Evolutionary conservation across 2,113 vertebrate genomes (phyloP), one percentile per base, ranked within the genome.

Genomic region (Tyrannus savana): DNA sequence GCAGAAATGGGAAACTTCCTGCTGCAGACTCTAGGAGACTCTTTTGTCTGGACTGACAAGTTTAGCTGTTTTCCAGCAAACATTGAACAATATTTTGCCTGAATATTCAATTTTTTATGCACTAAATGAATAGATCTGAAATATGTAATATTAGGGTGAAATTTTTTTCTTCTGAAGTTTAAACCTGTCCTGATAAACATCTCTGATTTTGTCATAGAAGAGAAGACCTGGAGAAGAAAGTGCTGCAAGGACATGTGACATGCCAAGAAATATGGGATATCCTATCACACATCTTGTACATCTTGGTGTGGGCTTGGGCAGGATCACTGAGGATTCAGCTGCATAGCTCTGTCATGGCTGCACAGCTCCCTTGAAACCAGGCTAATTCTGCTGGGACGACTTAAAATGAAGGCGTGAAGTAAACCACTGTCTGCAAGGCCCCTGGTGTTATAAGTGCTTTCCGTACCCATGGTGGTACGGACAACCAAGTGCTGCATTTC

Each of bases 201-300:
- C 39, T 88, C 55, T 74, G 12, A 7, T 85, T 85, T 90, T 83
- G 9, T 47, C 89, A 30, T 42, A 59, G 79, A 93, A 85, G 62
- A 73, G 50, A 92, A 84, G 88, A 80, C 39, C 56, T 84, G 68
- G 82, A 85, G 74, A 41, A 63, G 30, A 31, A 88, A 53, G 46
- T n/a, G 37, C 50, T 62, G 31, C 39, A 44, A 55, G 31, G 69
- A 52, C 7, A 13, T 17, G 42, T 67, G 85, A 66, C 10, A 1
- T 28, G 42, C 50, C 52, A 50, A 53, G 75, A 77, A 12, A n/a
- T 31, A 78, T 81, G 83, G 86, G 39, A 24, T 67, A n/a, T 56
- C 16, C 33, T 62, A 2, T 50, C 33, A 14, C 7, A 1, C 24
- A 1, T 49, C 55, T 84, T 0, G 0, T 56, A 49, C 24, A 37